phyloP scores from a whole-genome alignment of 2,888 invertebrate genomes.

The Idaea aversata region DNA sequence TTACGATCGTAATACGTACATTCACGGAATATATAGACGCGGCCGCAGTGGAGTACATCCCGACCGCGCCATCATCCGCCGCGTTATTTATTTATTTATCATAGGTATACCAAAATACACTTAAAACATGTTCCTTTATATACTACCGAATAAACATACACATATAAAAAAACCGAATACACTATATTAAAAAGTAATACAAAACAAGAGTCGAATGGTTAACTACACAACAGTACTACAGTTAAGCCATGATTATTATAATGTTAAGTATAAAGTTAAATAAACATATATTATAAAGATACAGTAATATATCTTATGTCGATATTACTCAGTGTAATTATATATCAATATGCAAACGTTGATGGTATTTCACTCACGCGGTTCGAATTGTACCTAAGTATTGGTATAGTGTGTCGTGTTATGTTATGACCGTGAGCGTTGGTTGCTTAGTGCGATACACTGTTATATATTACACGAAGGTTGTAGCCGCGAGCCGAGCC shows the following conservation, averaged over 20 bases:
- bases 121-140: slow-evolving; percentile 70
- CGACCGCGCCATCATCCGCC: slow-evolving; percentile 35
- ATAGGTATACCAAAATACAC: slow-evolving; percentile 73
- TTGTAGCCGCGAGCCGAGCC: slow-evolving; percentile 18
- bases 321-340: slow-evolving; percentile 68
- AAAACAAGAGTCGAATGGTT: slow-evolving; percentile 75
- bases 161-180: slow-evolving; percentile 79
- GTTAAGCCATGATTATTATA: slow-evolving; percentile 77
- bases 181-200: slow-evolving; percentile 76
- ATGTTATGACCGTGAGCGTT: slow-evolving; percentile 7
- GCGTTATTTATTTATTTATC: slow-evolving; percentile 46
- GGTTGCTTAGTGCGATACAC: background rate
- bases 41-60: slow-evolving; percentile 36
- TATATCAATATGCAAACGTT: slow-evolving; percentile 52
- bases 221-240: slow-evolving; percentile 79
- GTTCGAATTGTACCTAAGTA: slow-evolving; percentile 11
- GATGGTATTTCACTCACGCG: slow-evolving; percentile 39
- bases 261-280: slow-evolving; percentile 53
- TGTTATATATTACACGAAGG: slow-evolving; percentile 9
- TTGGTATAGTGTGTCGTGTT: slow-evolving; percentile 7
- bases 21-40: slow-evolving; percentile 47
- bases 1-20: slow-evolving; percentile 72
- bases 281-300: slow-evolving; percentile 70
- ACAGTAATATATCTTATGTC: slow-evolving; percentile 67
- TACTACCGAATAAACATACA: slow-evolving; percentile 80